These are phyloP conservation scores for Thryonomys swinderianus DNA, from an alignment of 2,113 vertebrate species.

Conservation along the genomic window DNA sequence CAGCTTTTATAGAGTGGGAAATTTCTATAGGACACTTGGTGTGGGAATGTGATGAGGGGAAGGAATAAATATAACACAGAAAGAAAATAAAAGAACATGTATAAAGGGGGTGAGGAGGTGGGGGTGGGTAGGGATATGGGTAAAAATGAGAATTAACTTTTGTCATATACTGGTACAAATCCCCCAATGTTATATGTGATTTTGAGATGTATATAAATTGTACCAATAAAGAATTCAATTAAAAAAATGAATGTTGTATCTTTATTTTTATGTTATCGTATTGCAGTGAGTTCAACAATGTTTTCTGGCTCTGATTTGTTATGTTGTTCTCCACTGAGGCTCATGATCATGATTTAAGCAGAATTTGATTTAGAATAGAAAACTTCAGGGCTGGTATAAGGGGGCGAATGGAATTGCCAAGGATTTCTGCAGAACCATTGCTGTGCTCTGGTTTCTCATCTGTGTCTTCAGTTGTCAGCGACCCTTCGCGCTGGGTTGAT, in stretches of 20 bases:
- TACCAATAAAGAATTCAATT: too few species aligned
- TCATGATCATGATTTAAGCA: not conserved
- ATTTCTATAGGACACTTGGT: too few species aligned
- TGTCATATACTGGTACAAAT: too few species aligned
- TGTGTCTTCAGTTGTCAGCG: not conserved
- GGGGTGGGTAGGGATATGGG: too few species aligned
- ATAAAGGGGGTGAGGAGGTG: too few species aligned
- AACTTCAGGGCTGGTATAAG: not conserved
- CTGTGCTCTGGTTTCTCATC: not conserved
- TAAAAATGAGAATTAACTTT: too few species aligned
- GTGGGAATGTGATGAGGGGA: too few species aligned
- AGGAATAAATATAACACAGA: too few species aligned
- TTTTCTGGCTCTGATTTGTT: not conserved
- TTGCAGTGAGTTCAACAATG: not conserved
- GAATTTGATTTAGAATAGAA: not conserved
- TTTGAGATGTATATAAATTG: too few species aligned
- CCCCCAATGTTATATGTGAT: too few species aligned
- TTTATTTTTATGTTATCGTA: not conserved
- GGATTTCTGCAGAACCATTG: not conserved
- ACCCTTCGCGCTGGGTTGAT: not conserved
- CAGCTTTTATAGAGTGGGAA: too few species aligned
- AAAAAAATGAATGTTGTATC: not conserved
- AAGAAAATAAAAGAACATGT: too few species aligned
- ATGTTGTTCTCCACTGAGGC: not conserved
- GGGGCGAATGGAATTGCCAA: not conserved